phyloP scores from a whole-genome alignment of 2,888 invertebrate species.

The Busseola fusca region DNA sequence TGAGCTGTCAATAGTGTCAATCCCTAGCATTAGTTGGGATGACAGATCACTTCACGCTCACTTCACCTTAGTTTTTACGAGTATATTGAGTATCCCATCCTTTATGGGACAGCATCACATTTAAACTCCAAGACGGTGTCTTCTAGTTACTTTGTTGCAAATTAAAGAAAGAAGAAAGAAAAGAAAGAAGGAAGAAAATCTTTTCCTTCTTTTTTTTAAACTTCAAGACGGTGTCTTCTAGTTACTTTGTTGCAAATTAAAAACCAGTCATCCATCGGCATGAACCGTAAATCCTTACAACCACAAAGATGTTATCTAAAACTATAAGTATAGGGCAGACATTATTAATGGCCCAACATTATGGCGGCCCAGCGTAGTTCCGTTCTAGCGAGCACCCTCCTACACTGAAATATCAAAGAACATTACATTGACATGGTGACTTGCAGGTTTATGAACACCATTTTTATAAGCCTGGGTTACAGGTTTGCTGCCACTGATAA shows the following conservation, averaged over 20 bases:
- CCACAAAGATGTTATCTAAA: slow-evolving; percentile 18
- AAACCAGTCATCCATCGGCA: not conserved
- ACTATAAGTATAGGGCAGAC: slow-evolving; percentile 26
- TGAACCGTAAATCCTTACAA: slow-evolving; percentile 8
- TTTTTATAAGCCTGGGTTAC: not conserved
- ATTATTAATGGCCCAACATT: slow-evolving; percentile 32
- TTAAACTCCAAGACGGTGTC: too few relatives aligned
- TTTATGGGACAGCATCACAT: too few relatives aligned
- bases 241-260: not conserved
- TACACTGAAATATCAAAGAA: slow-evolving; percentile 42
- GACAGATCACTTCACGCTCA: too few relatives aligned
- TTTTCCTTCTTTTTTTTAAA: too few relatives aligned
- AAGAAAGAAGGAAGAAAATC: too few relatives aligned
- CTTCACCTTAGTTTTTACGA: too few relatives aligned
- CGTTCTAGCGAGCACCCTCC: slow-evolving; percentile 46
- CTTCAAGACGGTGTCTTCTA: not conserved
- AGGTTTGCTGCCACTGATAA: not conserved
- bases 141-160: not conserved
- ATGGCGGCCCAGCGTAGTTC: slow-evolving; percentile 16
- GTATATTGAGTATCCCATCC: not conserved
- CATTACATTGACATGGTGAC: slow-evolving; percentile 34
- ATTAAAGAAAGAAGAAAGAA: too few relatives aligned
- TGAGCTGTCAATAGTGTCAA: too few relatives aligned
- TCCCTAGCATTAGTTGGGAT: too few relatives aligned
- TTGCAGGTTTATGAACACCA: slow-evolving; percentile 5